Conservation (phyloP, 2,888 invertebrate species). For the Scaptomyza caliginosa region DNA sequence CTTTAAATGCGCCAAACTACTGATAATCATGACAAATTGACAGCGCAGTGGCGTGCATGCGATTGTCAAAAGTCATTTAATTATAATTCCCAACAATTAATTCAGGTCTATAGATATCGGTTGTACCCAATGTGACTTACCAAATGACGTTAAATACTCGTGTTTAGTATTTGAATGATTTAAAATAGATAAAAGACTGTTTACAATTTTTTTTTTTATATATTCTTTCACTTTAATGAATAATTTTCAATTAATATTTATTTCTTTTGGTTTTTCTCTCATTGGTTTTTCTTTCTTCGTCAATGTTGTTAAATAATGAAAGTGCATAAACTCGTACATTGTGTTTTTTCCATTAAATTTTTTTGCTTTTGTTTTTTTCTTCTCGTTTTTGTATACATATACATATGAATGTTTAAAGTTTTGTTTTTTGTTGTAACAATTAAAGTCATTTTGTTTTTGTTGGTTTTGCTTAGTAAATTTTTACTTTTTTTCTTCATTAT, state of each 20-base stretch:
- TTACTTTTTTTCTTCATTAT: slow-evolving; percentile 31
- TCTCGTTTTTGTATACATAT: slow-evolving; percentile 28
- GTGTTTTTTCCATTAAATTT: slow-evolving; percentile 14
- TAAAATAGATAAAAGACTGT: too few relatives aligned
- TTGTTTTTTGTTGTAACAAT: slow-evolving; percentile 42
- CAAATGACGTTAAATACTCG: neutral
- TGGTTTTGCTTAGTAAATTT: slow-evolving; percentile 39
- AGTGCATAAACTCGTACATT: slow-evolving; percentile 54
- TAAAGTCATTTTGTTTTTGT: slow-evolving; percentile 32
- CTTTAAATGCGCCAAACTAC: slow-evolving; percentile 8
- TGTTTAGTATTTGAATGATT: too few relatives aligned
- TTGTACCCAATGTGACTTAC: slow-evolving; percentile 12
- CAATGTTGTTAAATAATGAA: slow-evolving; percentile 60
- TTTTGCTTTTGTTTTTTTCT: slow-evolving; percentile 15
- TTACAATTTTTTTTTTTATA: slow-evolving; percentile 49
- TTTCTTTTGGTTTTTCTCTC: slow-evolving; percentile 26
- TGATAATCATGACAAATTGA: slow-evolving; percentile 64
- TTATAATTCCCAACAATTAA: slow-evolving; percentile 24
- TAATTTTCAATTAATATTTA: slow-evolving; percentile 66
- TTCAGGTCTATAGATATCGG: slow-evolving; percentile 43
- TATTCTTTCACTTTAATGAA: slow-evolving; percentile 63
- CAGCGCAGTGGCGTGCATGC: slow-evolving; percentile 47
- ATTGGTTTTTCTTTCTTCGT: slow-evolving; percentile 5
- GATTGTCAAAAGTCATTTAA: slow-evolving; percentile 33
- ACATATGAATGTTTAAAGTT: slow-evolving; percentile 57